Evolutionary conservation across 2,888 invertebrate species (phyloP), one percentile per base, ranked within the genome.

Genomic region (Iphiclides podalirius): DNA sequence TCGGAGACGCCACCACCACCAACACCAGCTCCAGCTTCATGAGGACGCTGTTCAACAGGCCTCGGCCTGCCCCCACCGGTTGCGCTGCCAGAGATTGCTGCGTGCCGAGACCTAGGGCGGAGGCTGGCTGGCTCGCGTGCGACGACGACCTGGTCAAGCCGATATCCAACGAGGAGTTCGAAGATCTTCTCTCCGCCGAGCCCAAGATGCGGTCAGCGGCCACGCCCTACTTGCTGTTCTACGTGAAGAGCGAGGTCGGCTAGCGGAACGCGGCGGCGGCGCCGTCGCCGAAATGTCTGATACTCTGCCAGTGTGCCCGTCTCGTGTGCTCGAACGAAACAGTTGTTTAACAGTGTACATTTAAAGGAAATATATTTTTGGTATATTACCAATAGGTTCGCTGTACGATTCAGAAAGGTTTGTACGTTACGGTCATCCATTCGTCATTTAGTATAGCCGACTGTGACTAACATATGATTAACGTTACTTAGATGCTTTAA

Each of bases 171-270:
- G 91, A 93, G 28, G 95, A 96, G 71, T 93, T 96, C 60, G 92
- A 93, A 61, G 94, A 95, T 57, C 90, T 95, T 52, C 89, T 96
- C 43, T 93, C 94, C 1, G 91, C 92, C 1, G 93, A 93, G 47
- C 93, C 93, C 39, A 92, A 92, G 66, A 82, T 92, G 54, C 90
- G 93, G 54, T 94, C 94, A 34, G 94, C 95, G 0, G 94, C 95
- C 15, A 96, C 96, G 0, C 96, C 96, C 1, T 96, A 96, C 83
- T 90, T 96, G 47, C 87, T 96, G 38, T 96, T 96, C 83, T 96
- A 96, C 74, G 94, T 93, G 39, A 92, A 91, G 52, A 90, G 84
- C 59, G 91, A 92, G 62, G 79, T 76, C 42, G 85, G 83, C 66
- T 84, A 85, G 76, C 67, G 58, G 48, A 31, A 65, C 15, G 8